Evolutionary conservation across 2,797 vertebrate genomes (phyloP).

Genomic region (Acanthurus lineatus): DNA sequence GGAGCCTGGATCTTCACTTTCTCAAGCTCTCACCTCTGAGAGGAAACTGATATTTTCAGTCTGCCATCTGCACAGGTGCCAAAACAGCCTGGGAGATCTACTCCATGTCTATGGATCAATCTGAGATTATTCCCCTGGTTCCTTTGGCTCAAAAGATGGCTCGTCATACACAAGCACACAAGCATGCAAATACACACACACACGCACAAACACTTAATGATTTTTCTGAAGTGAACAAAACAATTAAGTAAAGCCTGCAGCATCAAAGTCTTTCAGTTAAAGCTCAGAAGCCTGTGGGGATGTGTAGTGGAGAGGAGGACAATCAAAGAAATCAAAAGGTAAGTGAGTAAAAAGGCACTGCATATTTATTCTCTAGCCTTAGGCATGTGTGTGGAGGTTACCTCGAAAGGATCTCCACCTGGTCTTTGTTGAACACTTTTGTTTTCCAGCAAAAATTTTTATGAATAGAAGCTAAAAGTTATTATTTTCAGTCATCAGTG

Average conservation of each 20-base stretch:
- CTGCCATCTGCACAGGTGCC: conserved; percentile 81
- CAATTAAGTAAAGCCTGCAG: conserved; percentile 79
- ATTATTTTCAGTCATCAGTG: conserved; percentile 8
- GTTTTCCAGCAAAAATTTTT: conserved; percentile 34
- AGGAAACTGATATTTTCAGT: conserved; percentile 80
- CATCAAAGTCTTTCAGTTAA: conserved; percentile 65
- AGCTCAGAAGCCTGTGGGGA: conserved; percentile 62
- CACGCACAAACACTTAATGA: conserved; percentile 67
- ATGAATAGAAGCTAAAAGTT: conserved; percentile 40
- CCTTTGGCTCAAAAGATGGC: conserved; percentile 47
- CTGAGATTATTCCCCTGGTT: conserved; percentile 76
- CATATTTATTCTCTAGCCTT: conserved; percentile 56
- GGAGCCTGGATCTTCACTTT: conserved; percentile 56
- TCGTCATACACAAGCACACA: conserved; percentile 12
- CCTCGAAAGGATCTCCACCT: conserved; percentile 44
- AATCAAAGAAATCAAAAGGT: conserved; percentile 68
- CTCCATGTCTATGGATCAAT: conserved; percentile 78
- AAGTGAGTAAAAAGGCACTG: conserved; percentile 48
- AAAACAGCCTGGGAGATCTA: conserved; percentile 73
- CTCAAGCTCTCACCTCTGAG: conserved; percentile 73
- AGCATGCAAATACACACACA: neutral
- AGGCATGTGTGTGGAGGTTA: conserved; percentile 51
- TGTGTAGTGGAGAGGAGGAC: conserved; percentile 54
- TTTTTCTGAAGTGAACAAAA: conserved; percentile 82
- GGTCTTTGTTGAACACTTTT: conserved; percentile 58